These are phyloP conservation scores for Lycophotia porphyrea DNA, from an alignment of 2,888 invertebrate genomes.

Conservation along the genomic window DNA sequence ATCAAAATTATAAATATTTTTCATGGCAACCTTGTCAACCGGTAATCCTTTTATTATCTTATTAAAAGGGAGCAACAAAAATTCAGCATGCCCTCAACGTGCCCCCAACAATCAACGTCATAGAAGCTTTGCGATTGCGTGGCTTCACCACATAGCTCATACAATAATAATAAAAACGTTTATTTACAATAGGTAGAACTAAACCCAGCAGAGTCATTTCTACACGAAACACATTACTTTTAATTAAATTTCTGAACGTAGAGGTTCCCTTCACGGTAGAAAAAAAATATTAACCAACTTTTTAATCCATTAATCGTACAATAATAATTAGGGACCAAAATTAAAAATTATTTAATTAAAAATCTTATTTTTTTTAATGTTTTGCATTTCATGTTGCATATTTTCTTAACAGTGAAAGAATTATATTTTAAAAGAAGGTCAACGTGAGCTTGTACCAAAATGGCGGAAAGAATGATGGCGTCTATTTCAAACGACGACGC, in stretches of 20 bases:
- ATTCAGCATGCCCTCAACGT: background rate
- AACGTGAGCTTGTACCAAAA: conserved; percentile 72
- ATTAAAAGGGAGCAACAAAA: background rate
- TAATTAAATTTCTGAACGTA: conserved; percentile 55
- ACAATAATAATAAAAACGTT: no score
- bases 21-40: no score
- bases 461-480: conserved; percentile 88
- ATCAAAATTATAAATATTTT: no score
- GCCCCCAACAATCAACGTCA: background rate
- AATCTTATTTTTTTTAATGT: background rate
- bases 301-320: background rate
- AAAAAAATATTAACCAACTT: conserved; percentile 9
- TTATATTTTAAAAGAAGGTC: conserved; percentile 43
- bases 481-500: conserved; percentile 75
- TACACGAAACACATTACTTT: conserved; percentile 10
- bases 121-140: background rate
- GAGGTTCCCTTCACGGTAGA: conserved; percentile 40
- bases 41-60: no score
- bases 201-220: background rate
- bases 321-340: no score
- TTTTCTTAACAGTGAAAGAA: background rate
- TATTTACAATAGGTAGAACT: no score
- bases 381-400: background rate
- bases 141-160: background rate
- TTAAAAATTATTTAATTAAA: background rate